These are phyloP conservation scores for Agrochola circellaris DNA, from an alignment of 2,888 invertebrate species.

Conservation along the genomic window DNA sequence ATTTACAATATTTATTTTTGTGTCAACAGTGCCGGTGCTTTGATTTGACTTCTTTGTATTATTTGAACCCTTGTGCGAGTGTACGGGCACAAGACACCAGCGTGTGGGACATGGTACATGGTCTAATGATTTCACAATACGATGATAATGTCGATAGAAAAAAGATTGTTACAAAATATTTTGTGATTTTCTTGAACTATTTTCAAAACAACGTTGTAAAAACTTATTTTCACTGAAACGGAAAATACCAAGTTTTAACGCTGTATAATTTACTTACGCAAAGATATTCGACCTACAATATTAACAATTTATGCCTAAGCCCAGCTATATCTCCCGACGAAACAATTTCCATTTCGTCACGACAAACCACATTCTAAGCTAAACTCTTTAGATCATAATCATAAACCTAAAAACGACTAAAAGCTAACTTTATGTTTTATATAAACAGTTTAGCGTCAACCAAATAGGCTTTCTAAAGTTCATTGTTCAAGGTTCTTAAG, in stretches of 20 bases:
- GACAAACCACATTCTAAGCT: constrained; percentile 42
- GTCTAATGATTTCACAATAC: neutral
- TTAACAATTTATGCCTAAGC: constrained; percentile 28
- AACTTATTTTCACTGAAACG: neutral
- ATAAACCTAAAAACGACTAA: constrained; percentile 52
- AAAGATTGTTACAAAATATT: neutral
- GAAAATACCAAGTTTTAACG: neutral
- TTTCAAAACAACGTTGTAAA: neutral
- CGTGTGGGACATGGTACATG: too few species aligned
- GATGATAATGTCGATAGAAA: neutral
- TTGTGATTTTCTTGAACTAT: neutral
- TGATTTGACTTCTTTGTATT: too few species aligned
- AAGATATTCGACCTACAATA: neutral
- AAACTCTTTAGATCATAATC: constrained; percentile 55
- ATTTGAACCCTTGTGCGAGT: too few species aligned
- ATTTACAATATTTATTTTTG: too few species aligned
- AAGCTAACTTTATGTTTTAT: constrained; percentile 57
- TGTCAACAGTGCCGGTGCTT: too few species aligned
- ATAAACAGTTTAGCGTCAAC: constrained; percentile 59
- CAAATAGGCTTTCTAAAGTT: constrained; percentile 49
- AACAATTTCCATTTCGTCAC: constrained; percentile 51
- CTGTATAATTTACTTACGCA: constrained; percentile 1
- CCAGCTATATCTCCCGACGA: constrained; percentile 19
- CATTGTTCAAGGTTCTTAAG: constrained; percentile 52
- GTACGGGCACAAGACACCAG: too few species aligned